These are phyloP conservation scores for Rhabdomys pumilio DNA, from an alignment of 2,797 vertebrate genomes.

Conservation along the genomic window DNA sequence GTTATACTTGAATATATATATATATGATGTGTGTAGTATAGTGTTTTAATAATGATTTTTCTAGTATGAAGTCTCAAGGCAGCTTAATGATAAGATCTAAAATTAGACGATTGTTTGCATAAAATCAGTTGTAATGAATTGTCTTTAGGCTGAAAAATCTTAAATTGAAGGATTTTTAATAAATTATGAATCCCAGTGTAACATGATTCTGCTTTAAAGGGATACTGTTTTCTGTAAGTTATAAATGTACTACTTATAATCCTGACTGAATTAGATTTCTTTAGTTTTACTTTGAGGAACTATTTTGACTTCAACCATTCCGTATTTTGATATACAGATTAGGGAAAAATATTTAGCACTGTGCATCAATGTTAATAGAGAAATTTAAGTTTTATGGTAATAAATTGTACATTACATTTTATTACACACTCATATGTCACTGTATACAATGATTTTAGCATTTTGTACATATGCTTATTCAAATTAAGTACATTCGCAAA, in stretches of 20 bases:
- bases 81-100: constrained; percentile 84
- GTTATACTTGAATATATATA: constrained; percentile 79
- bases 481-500: constrained; percentile 80
- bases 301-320: constrained; percentile 82
- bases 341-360: constrained; percentile 84
- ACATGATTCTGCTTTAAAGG: constrained; percentile 82
- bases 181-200: constrained; percentile 73
- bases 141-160: constrained; percentile 81
- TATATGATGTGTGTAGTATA: constrained; percentile 66
- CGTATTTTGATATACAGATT: constrained; percentile 85
- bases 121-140: constrained; percentile 85
- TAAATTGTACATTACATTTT: constrained; percentile 87
- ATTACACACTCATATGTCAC: constrained; percentile 79
- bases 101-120: constrained; percentile 85
- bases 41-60: constrained; percentile 88
- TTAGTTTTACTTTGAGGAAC: constrained; percentile 82
- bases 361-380: constrained; percentile 82
- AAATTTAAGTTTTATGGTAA: constrained; percentile 86
- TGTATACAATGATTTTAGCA: constrained; percentile 84
- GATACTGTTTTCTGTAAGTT: constrained; percentile 80
- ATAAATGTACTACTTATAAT: constrained; percentile 77
- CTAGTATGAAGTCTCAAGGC: constrained; percentile 84
- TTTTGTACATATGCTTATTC: constrained; percentile 83
- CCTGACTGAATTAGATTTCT: constrained; percentile 78
- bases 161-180: constrained; percentile 75